Evolutionary conservation across 1,140 invertebrate genomes (phyloP), one percentile per base, ranked within the genome.

Genomic region (Hylaeus volcanicus): DNA sequence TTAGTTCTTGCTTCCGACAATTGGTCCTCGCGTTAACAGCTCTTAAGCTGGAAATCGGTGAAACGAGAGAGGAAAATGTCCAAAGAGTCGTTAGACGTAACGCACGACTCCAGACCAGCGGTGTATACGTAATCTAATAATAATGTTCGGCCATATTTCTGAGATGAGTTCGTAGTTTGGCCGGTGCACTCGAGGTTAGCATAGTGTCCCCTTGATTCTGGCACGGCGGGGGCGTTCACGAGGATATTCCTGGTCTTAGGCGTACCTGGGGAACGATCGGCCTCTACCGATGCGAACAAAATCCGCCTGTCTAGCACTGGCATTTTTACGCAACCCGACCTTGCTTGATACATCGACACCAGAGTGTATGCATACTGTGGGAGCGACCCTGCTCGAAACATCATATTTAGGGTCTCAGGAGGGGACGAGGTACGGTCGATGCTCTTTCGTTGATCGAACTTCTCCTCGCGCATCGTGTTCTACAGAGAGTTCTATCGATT

Each of bases 131-230:
- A 87, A 89, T 90, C 89, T 90, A 90, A 90, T 90, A 89, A 90
- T 90, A 90, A 85, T 85, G 51, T 90, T 88, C 88, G 82, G 82
- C 81, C 83, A 89, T 88, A 90, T 89, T 87, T 90, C 86, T 88
- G 81, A 81, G 74, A 83, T 86, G 85, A 81, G 80, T 85, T 71
- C 39, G 70, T 76, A 71, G 71, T 73, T 90, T 89, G 85, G 84
- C 79, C 75, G 81, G 78, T 87, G 83, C 84, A 85, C 84, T 85
- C 84, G 82, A 85, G 82, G 68, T 84, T 80, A 70, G 71, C 73
- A 39, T 70, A 71, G 78, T 70, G 86, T 79, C 82, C 79, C 82
- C 80, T 77, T 74, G 76, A 86, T 88, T 88, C 79, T 78, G 79
- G 82, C 79, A 77, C 73, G 61, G 82, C 82, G 81, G 86, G 73